phyloP scores from a whole-genome alignment of 2,797 vertebrate species.

The Hephaestus fuliginosus region DNA sequence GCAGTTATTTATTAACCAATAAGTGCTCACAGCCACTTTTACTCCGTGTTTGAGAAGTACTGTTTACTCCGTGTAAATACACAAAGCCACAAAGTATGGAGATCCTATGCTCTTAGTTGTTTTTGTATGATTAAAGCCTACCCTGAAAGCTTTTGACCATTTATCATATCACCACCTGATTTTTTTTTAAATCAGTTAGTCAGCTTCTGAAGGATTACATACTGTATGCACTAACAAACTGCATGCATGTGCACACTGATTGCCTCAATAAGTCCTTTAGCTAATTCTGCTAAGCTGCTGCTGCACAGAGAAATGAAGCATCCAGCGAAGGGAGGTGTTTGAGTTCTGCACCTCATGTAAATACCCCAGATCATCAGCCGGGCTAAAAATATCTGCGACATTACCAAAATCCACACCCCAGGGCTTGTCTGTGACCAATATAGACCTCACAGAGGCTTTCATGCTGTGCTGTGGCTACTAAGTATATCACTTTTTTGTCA shows the following conservation, averaged over 20 bases:
- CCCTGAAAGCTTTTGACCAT: slow-evolving; percentile 6
- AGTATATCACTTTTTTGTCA: slow-evolving; percentile 89
- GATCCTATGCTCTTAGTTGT: neutral
- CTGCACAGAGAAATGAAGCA: slow-evolving; percentile 39
- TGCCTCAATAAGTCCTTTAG: slow-evolving; percentile 33
- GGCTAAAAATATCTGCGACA: slow-evolving; percentile 84
- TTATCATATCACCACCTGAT: slow-evolving; percentile 5
- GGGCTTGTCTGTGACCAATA: slow-evolving; percentile 82
- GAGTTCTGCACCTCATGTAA: slow-evolving; percentile 62
- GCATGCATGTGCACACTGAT: neutral
- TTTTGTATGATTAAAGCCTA: slow-evolving; percentile 17
- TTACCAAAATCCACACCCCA: slow-evolving; percentile 81
- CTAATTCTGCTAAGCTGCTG: slow-evolving; percentile 30
- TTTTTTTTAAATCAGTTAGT: neutral
- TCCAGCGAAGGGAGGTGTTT: slow-evolving; percentile 23
- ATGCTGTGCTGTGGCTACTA: slow-evolving; percentile 78
- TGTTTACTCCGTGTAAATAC: slow-evolving; percentile 47
- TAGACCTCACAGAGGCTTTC: slow-evolving; percentile 83
- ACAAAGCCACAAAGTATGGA: slow-evolving; percentile 18
- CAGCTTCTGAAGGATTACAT: neutral
- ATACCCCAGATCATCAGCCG: slow-evolving; percentile 73
- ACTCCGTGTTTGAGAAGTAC: slow-evolving; percentile 38
- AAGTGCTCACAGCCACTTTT: slow-evolving; percentile 35
- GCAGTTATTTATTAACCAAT: slow-evolving; percentile 67
- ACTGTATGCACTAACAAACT: neutral